A percentile compares a stretch with the other conserved stretches of the same genome.
Conservation (phyloP, 2,888 invertebrate genomes). For the Drosophila quinaria region DNA sequence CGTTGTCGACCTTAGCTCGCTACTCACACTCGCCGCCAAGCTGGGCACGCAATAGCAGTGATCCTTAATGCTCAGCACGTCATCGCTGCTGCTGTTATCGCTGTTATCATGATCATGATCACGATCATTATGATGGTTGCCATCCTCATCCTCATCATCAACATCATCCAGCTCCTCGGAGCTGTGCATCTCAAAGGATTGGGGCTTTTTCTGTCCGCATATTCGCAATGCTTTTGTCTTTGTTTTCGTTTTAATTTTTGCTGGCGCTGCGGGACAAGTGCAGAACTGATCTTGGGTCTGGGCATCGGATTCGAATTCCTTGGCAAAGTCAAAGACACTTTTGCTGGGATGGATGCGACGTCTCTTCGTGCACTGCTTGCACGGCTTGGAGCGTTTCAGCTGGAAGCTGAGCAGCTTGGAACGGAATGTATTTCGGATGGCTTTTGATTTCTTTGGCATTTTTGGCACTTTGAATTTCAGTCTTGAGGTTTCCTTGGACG, state of each 20-base stretch:
- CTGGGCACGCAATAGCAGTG: slow-evolving; percentile 85
- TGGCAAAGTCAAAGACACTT: slow-evolving; percentile 84
- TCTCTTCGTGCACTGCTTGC: slow-evolving; percentile 84
- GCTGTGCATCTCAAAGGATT: slow-evolving; percentile 58
- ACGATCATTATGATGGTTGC: slow-evolving; percentile 49
- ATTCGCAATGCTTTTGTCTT: slow-evolving; percentile 49
- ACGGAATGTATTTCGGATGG: slow-evolving; percentile 84
- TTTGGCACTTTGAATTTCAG: slow-evolving; percentile 84
- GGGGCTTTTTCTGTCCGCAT: slow-evolving; percentile 50
- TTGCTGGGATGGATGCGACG: slow-evolving; percentile 84
- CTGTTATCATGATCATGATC: slow-evolving; percentile 52
- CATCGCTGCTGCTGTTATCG: slow-evolving; percentile 79
- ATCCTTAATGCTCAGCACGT: slow-evolving; percentile 83
- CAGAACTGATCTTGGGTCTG: slow-evolving; percentile 78
- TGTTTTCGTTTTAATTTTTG: slow-evolving; percentile 6
- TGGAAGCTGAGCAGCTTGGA: slow-evolving; percentile 84
- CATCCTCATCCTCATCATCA: slow-evolving; percentile 45
- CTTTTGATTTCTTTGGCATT: slow-evolving; percentile 84
- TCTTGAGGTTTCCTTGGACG: slow-evolving; percentile 82
- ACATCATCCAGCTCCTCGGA: slow-evolving; percentile 57
- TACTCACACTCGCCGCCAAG: slow-evolving; percentile 85
- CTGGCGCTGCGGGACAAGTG: slow-evolving; percentile 64
- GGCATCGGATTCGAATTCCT: slow-evolving; percentile 75
- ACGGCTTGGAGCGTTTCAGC: slow-evolving; percentile 78
- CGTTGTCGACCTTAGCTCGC: slow-evolving; percentile 32